Evolutionary conservation across 2,888 invertebrate species (phyloP).

Genomic region (Morinoia aosen): DNA sequence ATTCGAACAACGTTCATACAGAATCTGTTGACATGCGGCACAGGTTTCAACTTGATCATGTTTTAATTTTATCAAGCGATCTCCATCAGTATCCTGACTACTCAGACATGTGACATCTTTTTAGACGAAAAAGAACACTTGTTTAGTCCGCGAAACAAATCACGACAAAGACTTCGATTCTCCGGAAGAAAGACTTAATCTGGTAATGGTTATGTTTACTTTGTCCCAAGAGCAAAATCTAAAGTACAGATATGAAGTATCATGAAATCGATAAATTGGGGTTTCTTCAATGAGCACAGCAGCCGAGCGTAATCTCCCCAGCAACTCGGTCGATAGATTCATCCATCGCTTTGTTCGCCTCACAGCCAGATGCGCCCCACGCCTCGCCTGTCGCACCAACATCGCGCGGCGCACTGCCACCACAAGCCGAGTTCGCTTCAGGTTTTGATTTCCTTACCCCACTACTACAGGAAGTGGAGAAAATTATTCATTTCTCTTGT

Average conservation of each 20-base stretch:
- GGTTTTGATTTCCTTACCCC: too few species aligned
- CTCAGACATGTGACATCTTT: too few species aligned
- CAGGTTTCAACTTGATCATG: too few species aligned
- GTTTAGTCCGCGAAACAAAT: too few species aligned
- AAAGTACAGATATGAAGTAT: background rate
- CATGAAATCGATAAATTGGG: constrained; percentile 7
- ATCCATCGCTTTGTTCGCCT: background rate
- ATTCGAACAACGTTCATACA: too few species aligned
- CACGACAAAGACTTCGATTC: background rate
- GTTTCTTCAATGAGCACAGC: constrained; percentile 7
- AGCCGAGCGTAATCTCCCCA: background rate
- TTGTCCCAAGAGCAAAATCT: background rate
- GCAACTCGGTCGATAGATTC: constrained; percentile 14
- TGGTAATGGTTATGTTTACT: background rate
- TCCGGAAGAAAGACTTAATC: background rate
- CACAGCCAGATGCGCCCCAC: background rate
- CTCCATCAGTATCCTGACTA: too few species aligned
- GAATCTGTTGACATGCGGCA: too few species aligned
- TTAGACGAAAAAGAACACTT: too few species aligned
- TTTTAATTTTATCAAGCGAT: too few species aligned
- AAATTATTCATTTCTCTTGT: too few species aligned
- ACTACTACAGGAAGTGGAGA: too few species aligned
- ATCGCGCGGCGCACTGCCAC: background rate
- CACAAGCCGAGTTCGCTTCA: too few species aligned
- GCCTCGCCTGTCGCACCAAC: background rate